Evolutionary conservation across 2,888 invertebrate species (phyloP).

Genomic region (Thera obeliscata): DNA sequence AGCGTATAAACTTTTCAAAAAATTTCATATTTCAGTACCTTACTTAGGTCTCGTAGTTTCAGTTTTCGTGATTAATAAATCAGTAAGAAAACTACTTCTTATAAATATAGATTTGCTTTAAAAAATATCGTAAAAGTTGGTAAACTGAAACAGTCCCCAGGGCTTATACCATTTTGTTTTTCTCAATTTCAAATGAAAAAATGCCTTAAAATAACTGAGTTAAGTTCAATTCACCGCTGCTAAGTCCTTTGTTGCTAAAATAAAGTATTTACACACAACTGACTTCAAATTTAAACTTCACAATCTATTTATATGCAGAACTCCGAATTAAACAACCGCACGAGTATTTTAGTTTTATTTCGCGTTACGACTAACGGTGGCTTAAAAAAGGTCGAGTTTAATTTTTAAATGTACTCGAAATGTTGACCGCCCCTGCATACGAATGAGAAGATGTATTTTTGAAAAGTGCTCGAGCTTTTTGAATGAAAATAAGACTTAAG

Average conservation of each 20-base stretch:
- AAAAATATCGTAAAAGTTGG: too few relatives aligned
- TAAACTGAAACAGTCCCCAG: background rate
- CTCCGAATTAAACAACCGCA: slow-evolving; percentile 7
- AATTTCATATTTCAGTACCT: too few relatives aligned
- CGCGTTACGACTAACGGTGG: slow-evolving; percentile 20
- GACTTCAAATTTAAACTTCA: background rate
- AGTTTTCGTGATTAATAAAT: too few relatives aligned
- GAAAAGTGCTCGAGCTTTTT: slow-evolving; percentile 19
- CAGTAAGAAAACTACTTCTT: too few relatives aligned
- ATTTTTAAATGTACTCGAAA: slow-evolving; percentile 44
- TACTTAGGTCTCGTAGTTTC: too few relatives aligned
- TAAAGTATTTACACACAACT: background rate
- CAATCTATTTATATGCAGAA: slow-evolving; percentile 14
- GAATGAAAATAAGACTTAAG: slow-evolving; percentile 4
- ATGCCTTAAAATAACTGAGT: background rate
- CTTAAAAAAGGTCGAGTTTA: slow-evolving; percentile 39
- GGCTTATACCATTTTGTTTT: too few relatives aligned
- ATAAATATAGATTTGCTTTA: too few relatives aligned
- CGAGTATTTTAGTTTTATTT: slow-evolving; percentile 14
- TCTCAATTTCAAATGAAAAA: background rate
- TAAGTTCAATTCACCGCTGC: background rate
- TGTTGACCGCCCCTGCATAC: slow-evolving; percentile 40
- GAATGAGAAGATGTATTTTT: slow-evolving; percentile 34
- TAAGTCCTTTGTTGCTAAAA: background rate
- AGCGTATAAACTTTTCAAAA: too few relatives aligned